Evolutionary conservation across 1,140 invertebrate genomes (phyloP), one percentile per base, ranked within the genome.

Genomic region (Calycopis cecrops): DNA sequence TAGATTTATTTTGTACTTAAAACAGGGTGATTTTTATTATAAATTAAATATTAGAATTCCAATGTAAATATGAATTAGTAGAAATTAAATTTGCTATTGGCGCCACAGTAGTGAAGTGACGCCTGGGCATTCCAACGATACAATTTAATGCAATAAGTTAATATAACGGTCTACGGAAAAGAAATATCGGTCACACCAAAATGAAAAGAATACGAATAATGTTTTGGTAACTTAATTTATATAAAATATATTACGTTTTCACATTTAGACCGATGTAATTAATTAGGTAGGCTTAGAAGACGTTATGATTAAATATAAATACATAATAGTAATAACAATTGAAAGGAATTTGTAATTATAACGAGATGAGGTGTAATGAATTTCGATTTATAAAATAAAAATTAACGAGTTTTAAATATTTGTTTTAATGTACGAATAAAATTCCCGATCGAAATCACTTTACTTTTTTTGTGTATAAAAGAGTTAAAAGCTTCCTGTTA

Each of bases 311-410:
- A 79, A 65, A 76, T 73, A 72, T 81, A 73, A 78, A 83, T 76
- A 79, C 79, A 80, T 81, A 78, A 72, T 77, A 76, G 69, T 73
- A 74, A 66, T 77, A 76, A 68, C 80, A 79, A 79, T 65, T 67
- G 73, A 65, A 85, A 82, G 79, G 80, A 81, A 85, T 86, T 86
- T 86, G 83, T 86, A 86, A 84, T 69, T 82, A 84, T 85, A 78
- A 73, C 62, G 69, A 70, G 72, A 74, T 68, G 70, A 76, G 76
- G 71, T 86, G 83, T 84, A 86, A 80, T 85, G 80, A 86, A 79
- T 84, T 86, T 84, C 78, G 68, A 86, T 86, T 86, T 86, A 86
- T 84, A 83, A 85, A 84, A 82, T 85, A 83, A 85, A 84, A 84
- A 85, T 82, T 85, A 82, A 85, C 71, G 82, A 85, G 82, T 85